These are phyloP conservation scores for Paedocypris micromegethes DNA, from an alignment of 2,797 vertebrate genomes.

Conservation along the genomic window DNA sequence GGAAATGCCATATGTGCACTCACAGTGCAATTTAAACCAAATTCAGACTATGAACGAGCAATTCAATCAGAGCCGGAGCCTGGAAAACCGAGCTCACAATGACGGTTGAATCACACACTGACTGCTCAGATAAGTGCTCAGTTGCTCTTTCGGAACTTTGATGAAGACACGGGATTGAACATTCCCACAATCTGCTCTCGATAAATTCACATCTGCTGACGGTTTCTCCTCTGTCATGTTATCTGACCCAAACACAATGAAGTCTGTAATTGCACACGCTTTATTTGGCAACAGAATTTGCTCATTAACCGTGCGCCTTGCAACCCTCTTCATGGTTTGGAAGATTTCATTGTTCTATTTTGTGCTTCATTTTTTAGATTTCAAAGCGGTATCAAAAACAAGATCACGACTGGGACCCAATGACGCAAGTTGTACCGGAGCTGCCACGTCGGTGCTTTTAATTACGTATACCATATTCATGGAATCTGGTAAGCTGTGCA, in stretches of 20 bases:
- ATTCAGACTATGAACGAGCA: slow-evolving; percentile 9
- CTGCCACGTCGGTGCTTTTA: too few species aligned
- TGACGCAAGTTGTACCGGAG: too few species aligned
- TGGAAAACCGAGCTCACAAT: slow-evolving; percentile 10
- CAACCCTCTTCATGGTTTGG: not conserved
- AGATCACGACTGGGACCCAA: too few species aligned
- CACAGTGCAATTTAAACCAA: not conserved
- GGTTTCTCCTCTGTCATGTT: not conserved
- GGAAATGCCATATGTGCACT: not conserved
- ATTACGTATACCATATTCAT: not conserved
- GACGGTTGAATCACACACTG: slow-evolving; percentile 10
- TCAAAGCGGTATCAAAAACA: too few species aligned
- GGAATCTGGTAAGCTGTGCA: not conserved
- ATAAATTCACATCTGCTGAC: not conserved
- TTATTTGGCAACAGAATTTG: not conserved
- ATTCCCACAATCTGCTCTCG: slow-evolving; percentile 8
- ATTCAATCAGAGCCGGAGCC: slow-evolving; percentile 8
- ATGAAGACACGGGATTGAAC: not conserved
- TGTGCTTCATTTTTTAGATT: not conserved
- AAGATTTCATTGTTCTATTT: not conserved
- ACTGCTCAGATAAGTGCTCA: slow-evolving; percentile 21
- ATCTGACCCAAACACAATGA: not conserved
- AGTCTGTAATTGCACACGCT: not conserved
- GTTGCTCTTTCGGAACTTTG: slow-evolving; percentile 13
- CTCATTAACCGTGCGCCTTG: not conserved